phyloP scores from a whole-genome alignment of 92 coral and sea anemone genomes.

The Epizoanthus illoricatus region DNA sequence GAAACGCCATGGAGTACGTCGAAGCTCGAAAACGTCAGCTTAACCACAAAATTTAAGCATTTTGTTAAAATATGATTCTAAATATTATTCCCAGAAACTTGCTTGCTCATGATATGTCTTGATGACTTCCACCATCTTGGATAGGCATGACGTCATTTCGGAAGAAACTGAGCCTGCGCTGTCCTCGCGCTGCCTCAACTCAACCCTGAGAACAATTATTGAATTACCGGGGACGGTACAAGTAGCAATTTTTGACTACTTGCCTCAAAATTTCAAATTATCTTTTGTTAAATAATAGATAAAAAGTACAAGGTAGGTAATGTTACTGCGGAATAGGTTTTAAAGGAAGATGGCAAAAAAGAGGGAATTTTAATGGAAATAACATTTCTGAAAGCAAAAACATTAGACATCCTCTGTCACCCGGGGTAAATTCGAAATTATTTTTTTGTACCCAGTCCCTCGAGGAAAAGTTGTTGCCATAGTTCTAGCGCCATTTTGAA shows the following conservation, averaged over 20 bases:
- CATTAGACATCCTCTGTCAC: background rate
- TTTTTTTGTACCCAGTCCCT: slow-evolving; percentile 28
- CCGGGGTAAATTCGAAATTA: background rate
- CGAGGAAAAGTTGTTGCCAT: slow-evolving; percentile 22
- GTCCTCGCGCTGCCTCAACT: background rate
- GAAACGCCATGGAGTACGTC: slow-evolving; percentile 25
- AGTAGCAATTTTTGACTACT: too few species aligned
- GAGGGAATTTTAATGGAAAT: too few species aligned
- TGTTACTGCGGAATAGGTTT: too few species aligned
- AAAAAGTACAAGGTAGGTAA: too few species aligned
- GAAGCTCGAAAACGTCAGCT: background rate
- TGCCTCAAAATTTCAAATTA: too few species aligned
- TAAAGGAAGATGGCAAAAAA: too few species aligned
- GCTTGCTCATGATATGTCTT: slow-evolving; percentile 31
- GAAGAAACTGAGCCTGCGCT: slow-evolving; percentile 23
- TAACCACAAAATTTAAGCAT: slow-evolving; percentile 1
- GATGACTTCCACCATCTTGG: slow-evolving; percentile 39
- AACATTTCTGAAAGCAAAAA: background rate
- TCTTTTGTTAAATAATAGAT: too few species aligned
- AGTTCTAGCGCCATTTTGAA: slow-evolving; percentile 42
- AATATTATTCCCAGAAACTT: slow-evolving; percentile 28
- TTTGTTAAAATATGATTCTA: background rate
- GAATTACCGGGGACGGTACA: too few species aligned
- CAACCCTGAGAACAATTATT: too few species aligned
- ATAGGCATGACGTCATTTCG: slow-evolving; percentile 38